Conservation (phyloP, 2,888 invertebrate genomes). For the Apodemia mormo region DNA sequence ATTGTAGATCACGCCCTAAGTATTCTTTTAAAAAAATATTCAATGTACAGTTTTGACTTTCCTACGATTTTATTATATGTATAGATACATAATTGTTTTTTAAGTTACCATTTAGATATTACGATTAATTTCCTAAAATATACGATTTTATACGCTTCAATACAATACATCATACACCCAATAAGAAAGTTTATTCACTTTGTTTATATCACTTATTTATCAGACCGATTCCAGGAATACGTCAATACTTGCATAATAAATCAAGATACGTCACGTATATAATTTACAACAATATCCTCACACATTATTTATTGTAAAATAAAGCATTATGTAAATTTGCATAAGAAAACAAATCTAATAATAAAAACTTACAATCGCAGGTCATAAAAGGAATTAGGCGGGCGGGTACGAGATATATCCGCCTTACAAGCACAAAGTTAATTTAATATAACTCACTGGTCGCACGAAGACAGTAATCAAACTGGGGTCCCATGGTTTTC, state of each 20-base stretch:
- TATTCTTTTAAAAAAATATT: too few species aligned
- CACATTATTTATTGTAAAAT: background rate
- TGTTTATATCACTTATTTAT: slow-evolving; percentile 5
- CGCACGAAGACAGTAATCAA: slow-evolving; percentile 74
- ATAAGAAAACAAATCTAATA: background rate
- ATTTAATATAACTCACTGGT: slow-evolving; percentile 62
- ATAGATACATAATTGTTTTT: too few species aligned
- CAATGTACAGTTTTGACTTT: too few species aligned
- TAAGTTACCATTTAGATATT: too few species aligned
- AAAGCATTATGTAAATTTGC: background rate
- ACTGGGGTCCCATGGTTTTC: slow-evolving; percentile 72
- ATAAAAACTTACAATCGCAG: background rate
- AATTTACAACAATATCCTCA: too few species aligned
- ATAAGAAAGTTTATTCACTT: slow-evolving; percentile 8
- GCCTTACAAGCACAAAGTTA: slow-evolving; percentile 13
- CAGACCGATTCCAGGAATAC: background rate
- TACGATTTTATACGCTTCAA: background rate
- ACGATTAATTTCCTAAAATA: too few species aligned
- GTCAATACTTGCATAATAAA: background rate
- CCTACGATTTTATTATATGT: too few species aligned
- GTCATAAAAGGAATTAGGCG: slow-evolving; percentile 15
- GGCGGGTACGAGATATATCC: slow-evolving; percentile 15
- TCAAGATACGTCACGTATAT: background rate
- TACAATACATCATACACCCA: background rate
- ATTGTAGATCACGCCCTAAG: too few species aligned